Percentiles rank a stretch among this genome's conserved stretches.
Evolutionary conservation across 2,113 vertebrate genomes (phyloP).

Genomic region (Symphodus melops): DNA sequence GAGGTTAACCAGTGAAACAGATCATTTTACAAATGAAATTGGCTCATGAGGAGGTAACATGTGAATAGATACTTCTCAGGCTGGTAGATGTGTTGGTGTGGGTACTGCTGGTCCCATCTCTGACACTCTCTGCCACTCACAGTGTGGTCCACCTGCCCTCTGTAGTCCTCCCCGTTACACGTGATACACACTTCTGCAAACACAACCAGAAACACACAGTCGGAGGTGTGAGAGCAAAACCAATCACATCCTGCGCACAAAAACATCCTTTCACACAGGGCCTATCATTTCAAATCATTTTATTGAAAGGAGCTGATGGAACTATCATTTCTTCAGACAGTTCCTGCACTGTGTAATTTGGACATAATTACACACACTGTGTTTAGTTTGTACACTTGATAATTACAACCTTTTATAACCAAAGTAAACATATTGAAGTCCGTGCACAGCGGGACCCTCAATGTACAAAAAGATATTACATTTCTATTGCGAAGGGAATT

Average conservation of each 20-base stretch:
- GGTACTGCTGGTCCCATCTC: conserved; percentile 95
- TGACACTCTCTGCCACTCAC: conserved; percentile 91
- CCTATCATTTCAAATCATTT: conserved; percentile 2
- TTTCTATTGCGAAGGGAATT: neutral
- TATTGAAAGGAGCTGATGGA: neutral
- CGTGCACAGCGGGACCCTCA: neutral
- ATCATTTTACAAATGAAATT: neutral
- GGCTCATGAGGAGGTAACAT: neutral
- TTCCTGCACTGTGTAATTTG: neutral
- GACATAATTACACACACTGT: conserved; percentile 7
- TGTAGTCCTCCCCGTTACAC: conserved; percentile 96
- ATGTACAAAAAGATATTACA: neutral
- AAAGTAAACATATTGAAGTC: conserved; percentile 7
- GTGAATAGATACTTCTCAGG: conserved; percentile 87
- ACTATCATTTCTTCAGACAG: neutral
- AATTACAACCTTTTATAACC: conserved; percentile 26
- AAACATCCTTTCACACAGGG: neutral
- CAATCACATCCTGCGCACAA: neutral
- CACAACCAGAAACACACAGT: neutral
- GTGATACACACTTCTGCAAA: conserved; percentile 88
- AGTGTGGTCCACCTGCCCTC: conserved; percentile 89
- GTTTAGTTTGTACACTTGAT: conserved; percentile 1
- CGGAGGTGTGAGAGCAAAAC: neutral
- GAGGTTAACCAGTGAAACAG: neutral
- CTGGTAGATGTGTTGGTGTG: conserved; percentile 92